Evolutionary conservation across 92 coral and sea anemone species (phyloP).

Genomic region (Porites divaricata): DNA sequence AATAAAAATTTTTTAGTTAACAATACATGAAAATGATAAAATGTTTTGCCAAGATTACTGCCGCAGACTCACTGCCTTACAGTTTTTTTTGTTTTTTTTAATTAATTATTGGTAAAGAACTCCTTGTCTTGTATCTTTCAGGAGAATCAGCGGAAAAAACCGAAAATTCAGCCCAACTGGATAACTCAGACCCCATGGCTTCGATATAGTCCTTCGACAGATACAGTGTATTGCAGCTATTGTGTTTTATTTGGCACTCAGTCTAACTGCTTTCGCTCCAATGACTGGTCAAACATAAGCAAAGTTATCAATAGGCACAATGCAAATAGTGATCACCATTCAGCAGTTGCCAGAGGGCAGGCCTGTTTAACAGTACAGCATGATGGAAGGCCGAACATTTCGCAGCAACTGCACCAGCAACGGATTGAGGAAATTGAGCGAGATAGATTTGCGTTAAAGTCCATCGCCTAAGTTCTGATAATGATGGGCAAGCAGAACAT

Average conservation of each 20-base stretch:
- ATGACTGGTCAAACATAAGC: not conserved
- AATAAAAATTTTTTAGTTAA: too few species aligned
- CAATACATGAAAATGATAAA: constrained; percentile 5
- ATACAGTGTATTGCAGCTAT: constrained; percentile 26
- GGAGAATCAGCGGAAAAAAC: constrained; percentile 20
- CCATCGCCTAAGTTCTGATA: constrained; percentile 4
- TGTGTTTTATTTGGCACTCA: constrained; percentile 17
- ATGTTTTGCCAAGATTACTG: constrained; percentile 29
- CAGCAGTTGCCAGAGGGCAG: constrained; percentile 19
- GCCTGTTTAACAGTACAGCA: constrained; percentile 21
- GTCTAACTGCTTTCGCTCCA: constrained; percentile 6
- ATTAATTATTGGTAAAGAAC: constrained; percentile 20
- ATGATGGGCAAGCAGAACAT: constrained; percentile 22
- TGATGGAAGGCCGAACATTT: not conserved
- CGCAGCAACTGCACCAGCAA: constrained; percentile 1
- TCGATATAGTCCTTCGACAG: constrained; percentile 36
- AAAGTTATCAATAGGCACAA: constrained; percentile 16
- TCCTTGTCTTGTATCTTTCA: constrained; percentile 14
- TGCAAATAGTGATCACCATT: constrained; percentile 1
- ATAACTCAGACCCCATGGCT: constrained; percentile 26
- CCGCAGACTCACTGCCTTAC: not conserved
- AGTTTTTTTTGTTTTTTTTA: constrained; percentile 30
- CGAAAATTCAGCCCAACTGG: constrained; percentile 25
- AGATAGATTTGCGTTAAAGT: not conserved
- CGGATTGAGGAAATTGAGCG: not conserved